A percentile compares a stretch with the other conserved stretches of the same genome.
Evolutionary conservation across 2,797 vertebrate species (phyloP).

Genomic region (Pelochelys cantorii): DNA sequence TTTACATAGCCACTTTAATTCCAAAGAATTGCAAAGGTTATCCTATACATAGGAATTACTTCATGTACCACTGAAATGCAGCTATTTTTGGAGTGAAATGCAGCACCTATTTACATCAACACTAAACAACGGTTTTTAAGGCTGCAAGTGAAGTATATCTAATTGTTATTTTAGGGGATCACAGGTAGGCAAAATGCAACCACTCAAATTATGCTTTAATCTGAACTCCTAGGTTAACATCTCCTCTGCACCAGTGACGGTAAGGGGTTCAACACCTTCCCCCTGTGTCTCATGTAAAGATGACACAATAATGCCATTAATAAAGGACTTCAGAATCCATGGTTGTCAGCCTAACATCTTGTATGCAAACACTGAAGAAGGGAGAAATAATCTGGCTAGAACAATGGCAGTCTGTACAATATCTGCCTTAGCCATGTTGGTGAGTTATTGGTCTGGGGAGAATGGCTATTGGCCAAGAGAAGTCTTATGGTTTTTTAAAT

Average conservation of each 20-base stretch:
- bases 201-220: neutral
- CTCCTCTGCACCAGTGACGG: neutral
- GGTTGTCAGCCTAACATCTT: neutral
- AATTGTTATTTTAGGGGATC: neutral
- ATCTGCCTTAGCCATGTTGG: neutral
- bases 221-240: neutral
- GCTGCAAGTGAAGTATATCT: neutral
- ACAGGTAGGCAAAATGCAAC: neutral
- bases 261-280: neutral
- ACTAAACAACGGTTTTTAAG: neutral
- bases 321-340: neutral
- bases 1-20: neutral
- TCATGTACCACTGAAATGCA: neutral
- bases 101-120: neutral
- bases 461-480: neutral
- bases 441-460: neutral
- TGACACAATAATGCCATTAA: rapidly evolving
- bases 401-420: neutral
- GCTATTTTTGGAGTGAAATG: neutral
- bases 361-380: neutral
- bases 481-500: neutral
- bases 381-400: neutral
- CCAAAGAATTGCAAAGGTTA: neutral
- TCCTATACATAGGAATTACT: neutral
- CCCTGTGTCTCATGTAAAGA: neutral